These are phyloP conservation scores for Orius laevigatus DNA, from an alignment of 1,140 invertebrate genomes.

Conservation along the genomic window DNA sequence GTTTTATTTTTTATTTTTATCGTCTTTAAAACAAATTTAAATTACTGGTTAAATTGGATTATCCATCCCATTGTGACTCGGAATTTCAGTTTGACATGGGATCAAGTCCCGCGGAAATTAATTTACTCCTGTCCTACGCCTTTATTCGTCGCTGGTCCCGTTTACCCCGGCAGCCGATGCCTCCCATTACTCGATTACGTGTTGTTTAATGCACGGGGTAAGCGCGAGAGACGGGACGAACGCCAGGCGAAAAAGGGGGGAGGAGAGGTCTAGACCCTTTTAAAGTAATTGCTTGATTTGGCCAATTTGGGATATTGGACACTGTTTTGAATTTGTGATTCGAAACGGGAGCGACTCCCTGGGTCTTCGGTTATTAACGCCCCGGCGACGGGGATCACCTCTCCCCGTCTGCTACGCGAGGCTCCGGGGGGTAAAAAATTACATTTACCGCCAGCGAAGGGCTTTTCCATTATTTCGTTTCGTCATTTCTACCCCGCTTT, in stretches of 20 bases:
- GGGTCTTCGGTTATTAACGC: slow-evolving; percentile 5
- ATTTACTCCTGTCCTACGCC: neutral
- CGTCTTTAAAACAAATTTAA: no score
- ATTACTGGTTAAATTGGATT: no score
- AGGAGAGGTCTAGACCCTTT: neutral
- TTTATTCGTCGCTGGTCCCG: neutral
- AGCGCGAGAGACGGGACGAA: no score
- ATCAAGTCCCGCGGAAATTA: neutral
- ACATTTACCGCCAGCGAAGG: no score
- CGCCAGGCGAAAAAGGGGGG: no score
- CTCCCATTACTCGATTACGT: slow-evolving; percentile 11
- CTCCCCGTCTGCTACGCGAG: neutral
- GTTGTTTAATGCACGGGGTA: slow-evolving; percentile 6
- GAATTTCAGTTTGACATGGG: neutral
- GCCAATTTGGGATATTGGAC: slow-evolving; percentile 7
- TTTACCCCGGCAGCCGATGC: no score
- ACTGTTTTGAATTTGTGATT: slow-evolving; percentile 8
- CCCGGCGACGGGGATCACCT: neutral
- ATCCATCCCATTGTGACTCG: neutral
- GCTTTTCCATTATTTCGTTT: no score
- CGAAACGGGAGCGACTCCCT: neutral
- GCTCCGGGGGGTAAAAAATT: neutral
- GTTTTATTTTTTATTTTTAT: no score
- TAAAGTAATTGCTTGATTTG: slow-evolving; percentile 12
- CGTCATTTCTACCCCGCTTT: no score